Percentiles rank a stretch among this genome's conserved stretches.
phyloP scores from a whole-genome alignment of 2,888 invertebrate species.

The Xestia sexstrigata region DNA sequence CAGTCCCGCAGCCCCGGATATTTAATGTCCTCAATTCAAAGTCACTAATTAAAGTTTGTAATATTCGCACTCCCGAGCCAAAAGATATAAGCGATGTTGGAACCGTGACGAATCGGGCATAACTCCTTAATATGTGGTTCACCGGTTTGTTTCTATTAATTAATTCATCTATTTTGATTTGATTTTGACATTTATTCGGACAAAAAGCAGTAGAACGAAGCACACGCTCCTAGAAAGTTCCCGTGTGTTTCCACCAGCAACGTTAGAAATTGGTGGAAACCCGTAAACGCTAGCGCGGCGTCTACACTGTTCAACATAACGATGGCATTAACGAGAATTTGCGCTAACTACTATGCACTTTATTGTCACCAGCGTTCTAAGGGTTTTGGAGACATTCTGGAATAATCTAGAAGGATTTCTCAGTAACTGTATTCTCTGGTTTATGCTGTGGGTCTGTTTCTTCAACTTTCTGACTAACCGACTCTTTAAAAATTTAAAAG shows the following conservation, averaged over 20 bases:
- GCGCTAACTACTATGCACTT: conserved; percentile 78
- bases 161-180: too few relatives aligned
- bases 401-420: not conserved
- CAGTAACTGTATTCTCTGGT: not conserved
- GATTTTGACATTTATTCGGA: not conserved
- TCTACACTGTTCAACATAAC: conserved; percentile 79
- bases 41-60: too few relatives aligned
- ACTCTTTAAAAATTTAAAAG: not conserved
- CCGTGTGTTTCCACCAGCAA: conserved; percentile 63
- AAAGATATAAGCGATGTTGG: too few relatives aligned
- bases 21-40: too few relatives aligned
- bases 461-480: not conserved
- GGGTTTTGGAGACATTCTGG: conserved; percentile 39
- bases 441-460: not conserved
- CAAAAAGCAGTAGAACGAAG: not conserved
- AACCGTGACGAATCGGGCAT: too few relatives aligned
- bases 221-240: not conserved
- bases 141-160: too few relatives aligned
- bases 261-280: conserved; percentile 72
- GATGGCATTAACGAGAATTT: conserved; percentile 80
- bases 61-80: too few relatives aligned
- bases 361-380: conserved; percentile 64
- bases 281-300: conserved; percentile 76
- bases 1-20: too few relatives aligned
- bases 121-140: too few relatives aligned